These are phyloP conservation scores for Oreohelix idahoensis DNA, from an alignment of 1,140 invertebrate species.

Conservation along the genomic window DNA sequence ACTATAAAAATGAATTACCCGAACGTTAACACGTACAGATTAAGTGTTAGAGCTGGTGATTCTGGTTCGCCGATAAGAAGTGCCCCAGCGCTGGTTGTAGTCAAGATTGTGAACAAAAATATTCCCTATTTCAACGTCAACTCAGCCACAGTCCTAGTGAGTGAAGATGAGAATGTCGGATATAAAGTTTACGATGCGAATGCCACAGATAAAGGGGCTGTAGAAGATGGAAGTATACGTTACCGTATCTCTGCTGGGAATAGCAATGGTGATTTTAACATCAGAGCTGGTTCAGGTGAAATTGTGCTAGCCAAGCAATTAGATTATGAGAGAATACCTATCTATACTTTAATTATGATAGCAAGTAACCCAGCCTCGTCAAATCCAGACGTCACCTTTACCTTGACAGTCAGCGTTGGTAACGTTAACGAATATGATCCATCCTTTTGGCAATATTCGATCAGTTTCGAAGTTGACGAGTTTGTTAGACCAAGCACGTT, in stretches of 20 bases:
- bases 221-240: conserved; percentile 17
- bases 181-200: conserved; percentile 1
- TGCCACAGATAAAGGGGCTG: conserved; percentile 19
- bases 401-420: not conserved
- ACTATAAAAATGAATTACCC: not conserved
- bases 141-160: not conserved
- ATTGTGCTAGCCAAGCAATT: not conserved
- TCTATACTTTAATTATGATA: not conserved
- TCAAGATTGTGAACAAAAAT: not conserved
- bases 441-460: not conserved
- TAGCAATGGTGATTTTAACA: not conserved
- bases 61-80: not conserved
- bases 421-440: conserved; percentile 28
- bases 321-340: conserved; percentile 1
- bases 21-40: not conserved
- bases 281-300: not conserved
- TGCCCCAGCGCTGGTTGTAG: not conserved
- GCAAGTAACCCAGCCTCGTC: not conserved
- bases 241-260: conserved; percentile 7
- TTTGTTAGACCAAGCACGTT: not conserved
- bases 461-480: conserved; percentile 19
- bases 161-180: not conserved
- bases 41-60: not conserved
- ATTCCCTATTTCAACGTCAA: not conserved
- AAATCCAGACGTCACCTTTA: not conserved